Base-by-base conservation (phyloP, 2,888 invertebrate genomes). In the Drosophila anomelani region DNA sequence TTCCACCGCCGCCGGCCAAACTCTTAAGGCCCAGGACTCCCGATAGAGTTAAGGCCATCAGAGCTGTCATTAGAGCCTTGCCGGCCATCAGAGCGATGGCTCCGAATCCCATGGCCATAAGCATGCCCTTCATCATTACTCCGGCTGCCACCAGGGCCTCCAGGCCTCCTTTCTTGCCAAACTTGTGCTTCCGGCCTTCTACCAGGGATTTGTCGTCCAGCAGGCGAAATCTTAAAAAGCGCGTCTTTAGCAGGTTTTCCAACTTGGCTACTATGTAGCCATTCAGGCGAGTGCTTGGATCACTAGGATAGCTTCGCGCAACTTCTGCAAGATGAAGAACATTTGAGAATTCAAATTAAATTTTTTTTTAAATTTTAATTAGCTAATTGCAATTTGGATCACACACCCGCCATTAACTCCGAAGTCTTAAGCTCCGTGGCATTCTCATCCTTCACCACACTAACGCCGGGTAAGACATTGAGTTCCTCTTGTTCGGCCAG, bases 51-150 rank as follows among this genome's bases (percentile, higher is more conserved):
- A 97, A 93, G 0, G 97, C 96, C 94, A 97, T 95, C 63, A 97
- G 91, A 2, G 96, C 96, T 0, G 96, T 96, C 95, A 97, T 96
- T 20, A 97, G 91, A 0, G 97, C 97, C 91, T 97, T 97, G 12
- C 97, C 97, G 10, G 97, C 97, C 41, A 97, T 93, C 55, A 96
- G 93, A 0, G 97, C 96, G 4, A 97, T 92, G 0, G 95, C 96
- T 13, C 96, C 96, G 58, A 96, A 92, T 12, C 95, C 96, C 38
- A 97, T 90, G 0, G 96, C 95, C 91, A 96, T 94, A 1, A 96
- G 90, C 1, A 96, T 96, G 75, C 96, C 95, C 94, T 94, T 95
- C 94, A 94, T 95, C 94, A 94, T 94, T 88, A 93, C 92, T 78
- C 94, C 94, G 23, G 95, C 94, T 1, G 94, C 94, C 13, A 95